Percentiles rank a stretch among this genome's conserved stretches.
These are phyloP conservation scores for Acanthopleura granulata DNA, from an alignment of 2,888 invertebrate species.

Conservation along the genomic window DNA sequence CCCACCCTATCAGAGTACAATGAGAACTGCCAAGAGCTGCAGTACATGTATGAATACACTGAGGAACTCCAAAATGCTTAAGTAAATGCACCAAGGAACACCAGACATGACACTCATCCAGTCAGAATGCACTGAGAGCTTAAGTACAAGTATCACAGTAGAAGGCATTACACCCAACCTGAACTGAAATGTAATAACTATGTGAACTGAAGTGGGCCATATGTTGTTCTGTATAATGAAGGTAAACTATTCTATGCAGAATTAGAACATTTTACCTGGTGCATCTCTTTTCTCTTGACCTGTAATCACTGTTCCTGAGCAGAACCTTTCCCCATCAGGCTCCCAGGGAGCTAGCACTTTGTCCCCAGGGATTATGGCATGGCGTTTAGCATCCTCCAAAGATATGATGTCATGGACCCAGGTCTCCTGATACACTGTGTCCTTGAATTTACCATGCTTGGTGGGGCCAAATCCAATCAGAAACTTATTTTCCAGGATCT, in stretches of 20 bases:
- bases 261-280: slow-evolving; percentile 37
- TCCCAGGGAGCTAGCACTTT: slow-evolving; percentile 65
- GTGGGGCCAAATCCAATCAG: slow-evolving; percentile 66
- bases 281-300: slow-evolving; percentile 62
- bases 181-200: too few relatives aligned
- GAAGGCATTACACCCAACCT: too few relatives aligned
- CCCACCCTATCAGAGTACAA: too few relatives aligned
- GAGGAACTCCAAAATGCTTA: too few relatives aligned
- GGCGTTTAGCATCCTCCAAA: slow-evolving; percentile 62
- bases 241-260: neutral
- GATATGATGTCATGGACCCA: slow-evolving; percentile 66
- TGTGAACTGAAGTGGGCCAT: too few relatives aligned
- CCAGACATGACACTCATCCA: too few relatives aligned
- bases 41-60: too few relatives aligned
- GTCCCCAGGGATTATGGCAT: slow-evolving; percentile 63
- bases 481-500: slow-evolving; percentile 63
- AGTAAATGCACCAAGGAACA: too few relatives aligned
- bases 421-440: slow-evolving; percentile 67
- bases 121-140: too few relatives aligned
- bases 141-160: too few relatives aligned
- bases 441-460: slow-evolving; percentile 63
- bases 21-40: too few relatives aligned
- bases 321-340: slow-evolving; percentile 62
- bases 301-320: slow-evolving; percentile 64
- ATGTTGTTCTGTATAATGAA: too few relatives aligned